Conservation (phyloP, 2,797 vertebrate genomes). For the Gouania willdenowi region DNA sequence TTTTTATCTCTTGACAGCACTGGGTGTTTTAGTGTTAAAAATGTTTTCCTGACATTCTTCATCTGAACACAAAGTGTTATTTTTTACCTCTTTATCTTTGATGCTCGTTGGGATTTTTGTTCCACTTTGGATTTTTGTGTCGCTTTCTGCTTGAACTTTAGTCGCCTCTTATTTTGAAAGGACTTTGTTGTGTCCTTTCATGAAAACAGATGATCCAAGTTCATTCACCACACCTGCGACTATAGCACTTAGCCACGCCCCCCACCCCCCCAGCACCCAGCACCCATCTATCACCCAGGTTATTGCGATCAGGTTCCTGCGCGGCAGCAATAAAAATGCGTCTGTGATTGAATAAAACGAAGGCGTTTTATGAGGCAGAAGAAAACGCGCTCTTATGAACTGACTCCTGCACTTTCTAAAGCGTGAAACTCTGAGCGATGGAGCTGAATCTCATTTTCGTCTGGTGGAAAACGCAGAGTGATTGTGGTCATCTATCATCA, state of each 20-base stretch:
- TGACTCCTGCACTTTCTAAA: constrained; percentile 46
- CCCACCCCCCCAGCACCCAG: constrained; percentile 9
- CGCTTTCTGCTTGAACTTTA: too few relatives aligned
- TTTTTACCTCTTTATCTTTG: too few relatives aligned
- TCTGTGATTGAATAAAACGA: constrained; percentile 67
- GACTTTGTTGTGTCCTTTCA: constrained; percentile 58
- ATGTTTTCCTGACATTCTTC: too few relatives aligned
- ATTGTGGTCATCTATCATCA: constrained; percentile 49
- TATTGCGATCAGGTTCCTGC: constrained; percentile 66
- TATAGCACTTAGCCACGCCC: constrained; percentile 12
- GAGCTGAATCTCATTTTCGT: constrained; percentile 59
- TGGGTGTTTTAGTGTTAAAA: too few relatives aligned
- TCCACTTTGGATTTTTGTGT: too few relatives aligned
- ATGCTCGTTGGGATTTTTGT: too few relatives aligned
- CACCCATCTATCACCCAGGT: constrained; percentile 62
- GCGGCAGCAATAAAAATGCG: constrained; percentile 50
- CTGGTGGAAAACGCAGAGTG: constrained; percentile 40
- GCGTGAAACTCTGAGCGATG: constrained; percentile 56
- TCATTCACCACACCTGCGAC: constrained; percentile 57
- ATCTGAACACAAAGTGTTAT: too few relatives aligned
- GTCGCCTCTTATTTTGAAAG: constrained; percentile 56
- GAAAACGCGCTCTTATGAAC: constrained; percentile 60
- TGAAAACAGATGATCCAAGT: constrained; percentile 66
- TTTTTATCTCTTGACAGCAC: too few relatives aligned
- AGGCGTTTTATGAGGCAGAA: constrained; percentile 44